Base-by-base conservation (phyloP, 1,140 invertebrate species). In the Drosophila miranda region DNA sequence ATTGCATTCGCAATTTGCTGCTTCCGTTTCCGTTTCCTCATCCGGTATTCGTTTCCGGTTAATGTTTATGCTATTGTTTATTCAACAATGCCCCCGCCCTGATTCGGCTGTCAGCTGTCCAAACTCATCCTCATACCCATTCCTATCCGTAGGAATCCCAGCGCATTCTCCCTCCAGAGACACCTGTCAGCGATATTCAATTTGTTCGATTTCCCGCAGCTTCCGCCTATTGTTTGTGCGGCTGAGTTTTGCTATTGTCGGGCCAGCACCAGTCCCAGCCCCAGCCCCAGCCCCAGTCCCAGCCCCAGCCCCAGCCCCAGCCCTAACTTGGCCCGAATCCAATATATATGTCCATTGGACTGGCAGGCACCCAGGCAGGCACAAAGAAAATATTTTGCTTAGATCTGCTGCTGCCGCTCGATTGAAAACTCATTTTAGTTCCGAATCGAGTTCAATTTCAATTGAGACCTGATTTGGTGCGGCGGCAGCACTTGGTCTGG, bases 101-200 rank as follows among this genome's bases (percentile, higher is more conserved):
- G 14, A 53, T 67, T 38, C 9, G 8, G 5, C 7, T 30, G 61
- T 41, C 46, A 48, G 42, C 57, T 46, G 53, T 45, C 50, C 56
- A 30, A 30, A 3, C 28, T 30, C 28, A 8, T 30, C 7, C 28
- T 3, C 7, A 30, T 30, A 1, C 28, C 7, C 28, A 28, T 2
- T 68, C 42, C 50, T 49, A 54, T 74, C 13, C 53, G 53, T 43
- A 19, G 19, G 19, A 19, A 50, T 54, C 1, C 7, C 28, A 7
- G 6, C 1, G 6, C 28, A 1, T 28, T 30, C 8, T 38, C 63
- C 19, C 74, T 55, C 70, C 45, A 60, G 71, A 71, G 71, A 75
- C 68, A 75, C 70, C 75, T 83, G 75, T 83, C 79, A 78, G 66
- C 57, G 19, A 60, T 61, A 75, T 74, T 74, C 64, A 70, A 77